phyloP scores from a whole-genome alignment of 2,888 invertebrate genomes.

The Panopea generosa region DNA sequence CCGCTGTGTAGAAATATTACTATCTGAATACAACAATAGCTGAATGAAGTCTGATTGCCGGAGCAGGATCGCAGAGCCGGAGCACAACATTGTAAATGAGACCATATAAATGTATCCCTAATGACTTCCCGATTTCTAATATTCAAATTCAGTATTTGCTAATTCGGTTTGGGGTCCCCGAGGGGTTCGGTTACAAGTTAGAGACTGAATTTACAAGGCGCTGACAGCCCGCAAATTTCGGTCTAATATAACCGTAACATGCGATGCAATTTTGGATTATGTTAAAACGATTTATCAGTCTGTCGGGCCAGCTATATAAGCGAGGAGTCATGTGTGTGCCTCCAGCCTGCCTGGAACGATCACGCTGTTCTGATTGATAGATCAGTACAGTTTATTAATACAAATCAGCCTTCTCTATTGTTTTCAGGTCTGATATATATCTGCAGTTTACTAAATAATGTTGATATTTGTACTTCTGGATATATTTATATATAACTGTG shows the following conservation, averaged over 20 bases:
- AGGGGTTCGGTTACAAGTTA: slow-evolving; percentile 6
- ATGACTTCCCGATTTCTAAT: slow-evolving; percentile 50
- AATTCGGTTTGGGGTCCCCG: slow-evolving; percentile 35
- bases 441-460: too few relatives aligned
- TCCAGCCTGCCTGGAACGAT: too few relatives aligned
- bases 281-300: slow-evolving; percentile 7
- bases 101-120: slow-evolving; percentile 50
- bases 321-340: too few relatives aligned
- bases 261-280: too few relatives aligned
- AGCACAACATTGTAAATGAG: slow-evolving; percentile 37
- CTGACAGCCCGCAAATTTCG: slow-evolving; percentile 3
- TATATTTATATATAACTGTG: too few relatives aligned
- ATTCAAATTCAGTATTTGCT: slow-evolving; percentile 53
- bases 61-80: slow-evolving; percentile 10
- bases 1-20: too few relatives aligned
- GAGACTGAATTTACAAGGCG: slow-evolving; percentile 17
- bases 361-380: too few relatives aligned
- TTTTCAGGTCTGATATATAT: too few relatives aligned
- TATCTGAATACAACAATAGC: neutral
- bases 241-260: too few relatives aligned
- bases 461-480: too few relatives aligned
- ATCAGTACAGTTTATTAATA: too few relatives aligned
- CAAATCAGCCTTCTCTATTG: too few relatives aligned
- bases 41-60: slow-evolving; percentile 8
- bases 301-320: slow-evolving; percentile 1